Conservation (phyloP, 2,113 vertebrate species). For the Ibidorhyncha struthersii region DNA sequence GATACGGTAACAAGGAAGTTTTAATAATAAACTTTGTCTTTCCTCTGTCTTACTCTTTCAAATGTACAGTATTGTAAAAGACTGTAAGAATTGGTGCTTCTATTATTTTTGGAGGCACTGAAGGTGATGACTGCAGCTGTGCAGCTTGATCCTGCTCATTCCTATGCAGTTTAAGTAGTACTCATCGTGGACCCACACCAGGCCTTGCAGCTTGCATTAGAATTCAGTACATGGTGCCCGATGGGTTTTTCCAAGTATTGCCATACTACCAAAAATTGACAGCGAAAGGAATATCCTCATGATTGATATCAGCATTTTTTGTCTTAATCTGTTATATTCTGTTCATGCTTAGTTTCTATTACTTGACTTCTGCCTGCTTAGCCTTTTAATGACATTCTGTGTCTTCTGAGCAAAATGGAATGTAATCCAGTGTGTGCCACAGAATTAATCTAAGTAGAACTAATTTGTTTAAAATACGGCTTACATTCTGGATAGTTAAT, state of each 20-base stretch:
- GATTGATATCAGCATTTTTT: neutral
- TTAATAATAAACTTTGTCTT: neutral
- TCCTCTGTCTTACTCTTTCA: neutral
- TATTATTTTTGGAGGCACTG: neutral
- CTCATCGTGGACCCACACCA: neutral
- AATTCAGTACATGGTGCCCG: neutral
- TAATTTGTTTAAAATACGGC: neutral
- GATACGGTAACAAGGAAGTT: slow-evolving; percentile 79
- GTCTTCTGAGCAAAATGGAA: neutral
- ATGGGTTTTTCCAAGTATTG: neutral
- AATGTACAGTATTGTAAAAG: neutral
- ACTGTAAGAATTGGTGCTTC: neutral
- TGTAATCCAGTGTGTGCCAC: neutral
- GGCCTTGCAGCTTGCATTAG: neutral
- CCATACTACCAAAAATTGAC: neutral
- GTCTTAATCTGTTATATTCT: neutral
- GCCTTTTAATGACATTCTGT: neutral
- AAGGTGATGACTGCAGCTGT: neutral
- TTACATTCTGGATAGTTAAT: neutral
- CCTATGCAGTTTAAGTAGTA: neutral
- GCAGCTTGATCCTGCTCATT: neutral
- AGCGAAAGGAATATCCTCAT: neutral
- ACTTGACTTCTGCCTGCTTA: neutral
- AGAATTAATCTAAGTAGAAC: neutral
- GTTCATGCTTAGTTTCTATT: neutral